These are phyloP conservation scores for Caenorhabditis sp. DNA, from an alignment of 2,888 invertebrate species.

Conservation along the genomic window DNA sequence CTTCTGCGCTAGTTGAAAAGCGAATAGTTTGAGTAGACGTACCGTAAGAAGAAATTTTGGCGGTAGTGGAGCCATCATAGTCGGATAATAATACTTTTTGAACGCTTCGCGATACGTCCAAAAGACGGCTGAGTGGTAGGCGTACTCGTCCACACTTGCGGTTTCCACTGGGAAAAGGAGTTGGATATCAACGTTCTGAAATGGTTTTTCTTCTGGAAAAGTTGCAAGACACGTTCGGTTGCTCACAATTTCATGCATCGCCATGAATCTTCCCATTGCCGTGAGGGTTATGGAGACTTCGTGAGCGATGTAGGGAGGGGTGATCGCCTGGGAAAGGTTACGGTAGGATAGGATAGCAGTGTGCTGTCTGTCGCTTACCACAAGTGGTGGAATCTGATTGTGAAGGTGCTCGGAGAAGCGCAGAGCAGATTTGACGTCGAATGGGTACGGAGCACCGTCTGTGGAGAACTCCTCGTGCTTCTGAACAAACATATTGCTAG, in stretches of 20 bases:
- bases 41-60: conserved; percentile 13
- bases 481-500: too few relatives aligned
- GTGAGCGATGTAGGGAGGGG: conserved; percentile 21
- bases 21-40: not conserved
- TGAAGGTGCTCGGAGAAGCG: conserved; percentile 30
- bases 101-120: conserved; percentile 45
- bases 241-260: conserved; percentile 37
- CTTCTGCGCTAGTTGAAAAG: not conserved
- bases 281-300: conserved; percentile 35
- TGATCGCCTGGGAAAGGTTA: conserved; percentile 10
- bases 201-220: not conserved
- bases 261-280: conserved; percentile 34
- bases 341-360: too few relatives aligned
- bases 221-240: not conserved
- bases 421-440: conserved; percentile 29
- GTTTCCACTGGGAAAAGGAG: conserved; percentile 4
- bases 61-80: conserved; percentile 31
- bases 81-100: conserved; percentile 27
- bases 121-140: conserved; percentile 30
- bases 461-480: conserved; percentile 18
- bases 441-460: conserved; percentile 41
- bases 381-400: conserved; percentile 12
- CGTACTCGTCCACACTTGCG: conserved; percentile 1
- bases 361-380: not conserved
- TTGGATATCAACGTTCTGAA: conserved; percentile 26